Percentiles rank a stretch among this genome's conserved stretches.
Conservation (phyloP, 2,113 vertebrate species). For the Grammatotria lemairii region DNA sequence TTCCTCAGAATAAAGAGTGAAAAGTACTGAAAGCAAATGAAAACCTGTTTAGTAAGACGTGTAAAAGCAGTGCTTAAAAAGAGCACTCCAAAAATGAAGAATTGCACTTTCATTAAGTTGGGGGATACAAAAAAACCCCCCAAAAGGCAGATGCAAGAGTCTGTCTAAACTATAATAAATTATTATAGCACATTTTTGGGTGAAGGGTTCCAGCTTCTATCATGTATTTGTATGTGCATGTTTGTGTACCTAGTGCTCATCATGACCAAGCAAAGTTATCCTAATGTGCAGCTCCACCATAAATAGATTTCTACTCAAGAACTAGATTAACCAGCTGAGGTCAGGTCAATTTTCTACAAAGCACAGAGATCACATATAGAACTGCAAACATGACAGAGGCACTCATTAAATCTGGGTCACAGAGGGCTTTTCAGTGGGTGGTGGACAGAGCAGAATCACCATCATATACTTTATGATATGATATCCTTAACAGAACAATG, state of each 20-base stretch:
- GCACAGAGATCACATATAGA: not conserved
- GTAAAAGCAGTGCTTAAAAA: not conserved
- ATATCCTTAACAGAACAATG: not conserved
- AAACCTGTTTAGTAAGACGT: not conserved
- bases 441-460: not conserved
- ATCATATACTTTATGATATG: not conserved
- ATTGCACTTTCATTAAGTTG: not conserved
- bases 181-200: not conserved
- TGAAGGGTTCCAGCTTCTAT: not conserved
- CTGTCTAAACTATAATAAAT: not conserved
- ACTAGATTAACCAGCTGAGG: constrained; percentile 10
- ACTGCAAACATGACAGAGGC: not conserved
- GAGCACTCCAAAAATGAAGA: not conserved
- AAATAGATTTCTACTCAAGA: constrained; percentile 29
- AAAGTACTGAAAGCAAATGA: not conserved
- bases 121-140: rapidly evolving
- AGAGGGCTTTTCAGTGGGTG: not conserved
- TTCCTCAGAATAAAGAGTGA: not conserved
- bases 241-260: not conserved
- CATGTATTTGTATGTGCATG: not conserved
- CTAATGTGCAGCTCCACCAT: not conserved
- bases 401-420: not conserved
- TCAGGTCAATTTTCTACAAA: constrained; percentile 9
- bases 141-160: not conserved
- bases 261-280: not conserved